phyloP scores from a whole-genome alignment of 2,888 invertebrate genomes.

The Lasioglossum malachurum region DNA sequence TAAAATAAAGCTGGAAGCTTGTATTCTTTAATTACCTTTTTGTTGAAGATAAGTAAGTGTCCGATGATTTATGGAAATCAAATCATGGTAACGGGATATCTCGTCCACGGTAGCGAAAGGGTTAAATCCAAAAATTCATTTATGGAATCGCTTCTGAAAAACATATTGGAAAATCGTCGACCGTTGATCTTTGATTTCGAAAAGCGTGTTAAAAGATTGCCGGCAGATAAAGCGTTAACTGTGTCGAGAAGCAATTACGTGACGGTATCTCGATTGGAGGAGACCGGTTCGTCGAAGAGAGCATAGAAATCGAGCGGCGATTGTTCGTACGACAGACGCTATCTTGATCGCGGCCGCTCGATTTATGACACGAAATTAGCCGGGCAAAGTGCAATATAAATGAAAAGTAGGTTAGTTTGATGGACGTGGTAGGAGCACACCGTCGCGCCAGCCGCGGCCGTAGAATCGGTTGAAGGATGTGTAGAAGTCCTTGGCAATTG shows the following conservation, averaged over 20 bases:
- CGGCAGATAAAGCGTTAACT: too few relatives aligned
- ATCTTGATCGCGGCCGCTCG: background rate
- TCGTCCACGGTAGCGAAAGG: too few relatives aligned
- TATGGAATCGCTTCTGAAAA: too few relatives aligned
- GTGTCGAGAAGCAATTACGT: background rate
- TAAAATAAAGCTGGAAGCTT: too few relatives aligned
- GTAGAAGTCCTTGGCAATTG: conserved; percentile 33
- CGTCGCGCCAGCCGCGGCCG: background rate
- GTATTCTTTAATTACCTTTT: too few relatives aligned
- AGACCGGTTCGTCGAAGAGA: background rate
- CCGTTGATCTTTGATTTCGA: too few relatives aligned
- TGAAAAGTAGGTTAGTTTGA: conserved; percentile 5
- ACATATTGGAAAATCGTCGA: too few relatives aligned
- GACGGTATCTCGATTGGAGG: background rate
- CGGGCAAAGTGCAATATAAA: conserved; percentile 1
- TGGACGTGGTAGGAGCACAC: background rate
- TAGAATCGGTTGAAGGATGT: conserved; percentile 1
- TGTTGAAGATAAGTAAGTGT: too few relatives aligned
- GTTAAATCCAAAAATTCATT: too few relatives aligned
- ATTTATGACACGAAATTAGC: conserved; percentile 3
- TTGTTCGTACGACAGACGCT: background rate
- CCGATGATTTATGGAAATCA: too few relatives aligned
- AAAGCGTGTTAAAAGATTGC: too few relatives aligned
- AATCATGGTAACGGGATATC: too few relatives aligned
- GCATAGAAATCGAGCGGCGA: background rate